Conservation (phyloP, 2,113 vertebrate genomes). For the Vulpes ferrilata region DNA sequence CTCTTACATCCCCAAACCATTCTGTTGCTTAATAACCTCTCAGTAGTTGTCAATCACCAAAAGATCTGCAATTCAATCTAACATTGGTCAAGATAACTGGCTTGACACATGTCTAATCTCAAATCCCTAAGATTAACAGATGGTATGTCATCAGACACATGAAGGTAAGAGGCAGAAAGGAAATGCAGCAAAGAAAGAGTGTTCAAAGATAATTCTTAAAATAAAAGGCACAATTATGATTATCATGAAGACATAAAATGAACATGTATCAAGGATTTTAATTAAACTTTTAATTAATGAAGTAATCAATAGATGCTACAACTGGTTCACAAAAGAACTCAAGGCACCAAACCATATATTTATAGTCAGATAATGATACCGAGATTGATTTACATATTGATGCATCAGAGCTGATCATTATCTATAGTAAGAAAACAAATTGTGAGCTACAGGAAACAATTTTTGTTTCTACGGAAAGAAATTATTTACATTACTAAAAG, state of each 20-base stretch:
- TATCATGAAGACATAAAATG: not conserved
- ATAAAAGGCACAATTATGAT: not conserved
- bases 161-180: not conserved
- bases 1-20: not conserved
- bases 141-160: not conserved
- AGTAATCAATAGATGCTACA: not conserved
- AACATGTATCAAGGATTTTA: not conserved
- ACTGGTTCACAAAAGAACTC: not conserved
- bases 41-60: not conserved
- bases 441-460: not conserved
- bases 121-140: not conserved
- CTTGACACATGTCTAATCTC: not conserved
- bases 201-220: not conserved
- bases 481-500: not conserved
- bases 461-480: not conserved
- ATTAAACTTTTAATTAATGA: not conserved
- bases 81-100: not conserved
- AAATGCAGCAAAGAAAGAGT: not conserved
- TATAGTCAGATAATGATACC: not conserved
- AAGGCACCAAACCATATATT: not conserved
- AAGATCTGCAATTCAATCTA: not conserved
- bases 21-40: not conserved
- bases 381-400: slow-evolving; percentile 27
- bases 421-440: not conserved
- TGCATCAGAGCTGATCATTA: not conserved